Base-by-base conservation (phyloP, 2,888 invertebrate genomes). In the Drosophila macrothrix region DNA sequence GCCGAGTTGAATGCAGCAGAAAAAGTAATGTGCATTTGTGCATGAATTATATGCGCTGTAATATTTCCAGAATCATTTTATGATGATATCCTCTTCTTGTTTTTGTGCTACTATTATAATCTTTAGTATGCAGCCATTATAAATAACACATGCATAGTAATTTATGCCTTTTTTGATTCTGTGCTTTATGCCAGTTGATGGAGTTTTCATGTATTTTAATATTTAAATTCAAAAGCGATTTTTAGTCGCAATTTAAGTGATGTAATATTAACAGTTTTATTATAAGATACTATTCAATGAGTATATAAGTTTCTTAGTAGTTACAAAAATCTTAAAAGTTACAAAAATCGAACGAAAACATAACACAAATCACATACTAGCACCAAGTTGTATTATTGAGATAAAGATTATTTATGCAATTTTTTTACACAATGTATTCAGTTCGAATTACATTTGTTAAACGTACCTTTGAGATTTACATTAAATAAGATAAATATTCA, bases 1-100 rank as follows among this genome's bases (percentile, higher is more conserved):
- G 77, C 80, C 78, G 56, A 60, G 63, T 63, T 76, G 65, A 80
- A 76, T 78, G 71, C 67, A 49, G 62, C 65, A 50, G 69, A 31
- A 76, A 75, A 75, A 65, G 69, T 50, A 60, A 75, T 75, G 60
- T 60, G 65, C 69, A 76, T 76, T 66, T 54, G 41, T 16, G 72
- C 63, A 63, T 59, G 53, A 68, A 66, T 63, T 79, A 63, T 67
- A 46, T 25, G 46, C 9, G 46, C 61, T 50, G 37, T 49, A 65
- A 52, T 74, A 19, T 41, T 37, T 28, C 41, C 64, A 65, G 59
- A 70, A 76, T 76, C 59, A 65, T 59, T 54, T 35, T 39, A 50
- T 35, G 29, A 49, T 56, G 46, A 46, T 46, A 28, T 29, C 35
- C 37, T 33, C n/a, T 33, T 58, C 16, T 49, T 22, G n/a, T 9